Conservation (phyloP, 2,113 vertebrate species). For the Seriola aureovittata region DNA sequence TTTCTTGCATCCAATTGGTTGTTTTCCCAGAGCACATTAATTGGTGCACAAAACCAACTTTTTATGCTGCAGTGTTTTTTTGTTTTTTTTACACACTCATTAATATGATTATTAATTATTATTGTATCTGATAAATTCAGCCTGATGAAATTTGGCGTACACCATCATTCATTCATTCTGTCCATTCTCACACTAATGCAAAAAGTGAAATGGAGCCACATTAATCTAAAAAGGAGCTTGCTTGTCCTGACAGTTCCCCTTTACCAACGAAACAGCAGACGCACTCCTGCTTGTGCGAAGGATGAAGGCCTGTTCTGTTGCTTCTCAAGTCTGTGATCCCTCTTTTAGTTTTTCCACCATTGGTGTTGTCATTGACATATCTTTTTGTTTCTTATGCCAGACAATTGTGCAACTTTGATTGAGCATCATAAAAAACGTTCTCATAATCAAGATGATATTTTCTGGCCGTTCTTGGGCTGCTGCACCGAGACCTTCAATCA, state of each 20-base stretch:
- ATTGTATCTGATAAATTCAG: background rate
- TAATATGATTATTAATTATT: background rate
- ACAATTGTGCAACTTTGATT: background rate
- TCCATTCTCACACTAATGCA: background rate
- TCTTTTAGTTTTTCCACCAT: background rate
- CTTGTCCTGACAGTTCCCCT: background rate
- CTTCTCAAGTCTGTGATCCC: background rate
- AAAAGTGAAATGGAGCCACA: background rate
- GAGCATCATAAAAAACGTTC: background rate
- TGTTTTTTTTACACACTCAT: background rate
- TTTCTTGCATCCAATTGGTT: background rate
- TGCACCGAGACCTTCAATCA: background rate
- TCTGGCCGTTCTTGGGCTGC: background rate
- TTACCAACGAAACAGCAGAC: background rate
- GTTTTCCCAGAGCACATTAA: constrained; percentile 19
- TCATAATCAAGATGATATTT: background rate
- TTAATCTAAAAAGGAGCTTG: background rate
- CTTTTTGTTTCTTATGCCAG: background rate
- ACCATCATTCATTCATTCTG: background rate
- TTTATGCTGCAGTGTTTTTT: background rate
- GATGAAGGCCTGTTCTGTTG: background rate
- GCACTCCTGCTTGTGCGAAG: background rate
- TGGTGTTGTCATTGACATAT: background rate
- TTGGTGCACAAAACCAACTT: background rate
- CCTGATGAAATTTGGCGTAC: background rate